These are phyloP conservation scores for Diplosoma virens DNA, from an alignment of 23 tunicate species.

Conservation along the genomic window DNA sequence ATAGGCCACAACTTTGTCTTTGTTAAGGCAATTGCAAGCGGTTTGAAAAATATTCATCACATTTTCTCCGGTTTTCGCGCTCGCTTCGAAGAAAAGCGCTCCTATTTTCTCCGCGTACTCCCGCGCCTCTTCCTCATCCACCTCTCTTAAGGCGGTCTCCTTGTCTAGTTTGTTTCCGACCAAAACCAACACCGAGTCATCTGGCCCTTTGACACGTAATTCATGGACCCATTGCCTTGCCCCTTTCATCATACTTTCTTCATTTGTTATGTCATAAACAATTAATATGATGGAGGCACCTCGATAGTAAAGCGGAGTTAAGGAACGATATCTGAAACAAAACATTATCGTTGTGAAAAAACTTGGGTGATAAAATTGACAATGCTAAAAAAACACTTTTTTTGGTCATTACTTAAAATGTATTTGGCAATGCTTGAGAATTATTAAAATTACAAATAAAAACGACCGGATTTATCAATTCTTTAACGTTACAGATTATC, in stretches of 20 bases:
- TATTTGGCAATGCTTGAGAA: too few relatives aligned
- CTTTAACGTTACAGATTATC: too few relatives aligned
- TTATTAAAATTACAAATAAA: too few relatives aligned
- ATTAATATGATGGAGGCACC: slow-evolving; percentile 39
- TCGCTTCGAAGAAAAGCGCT: slow-evolving; percentile 32
- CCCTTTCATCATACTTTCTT: background rate
- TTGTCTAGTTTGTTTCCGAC: slow-evolving; percentile 48
- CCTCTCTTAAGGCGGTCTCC: slow-evolving; percentile 11
- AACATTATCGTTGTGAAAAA: too few relatives aligned
- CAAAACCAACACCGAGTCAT: slow-evolving; percentile 20
- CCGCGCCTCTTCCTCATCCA: slow-evolving; percentile 11
- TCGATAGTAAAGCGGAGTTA: slow-evolving; percentile 38
- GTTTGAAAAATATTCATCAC: slow-evolving; percentile 6
- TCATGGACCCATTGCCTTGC: slow-evolving; percentile 31
- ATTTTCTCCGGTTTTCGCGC: slow-evolving; percentile 47
- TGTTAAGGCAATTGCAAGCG: background rate
- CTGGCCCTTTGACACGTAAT: slow-evolving; percentile 33
- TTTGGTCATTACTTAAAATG: too few relatives aligned
- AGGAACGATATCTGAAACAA: slow-evolving; percentile 30
- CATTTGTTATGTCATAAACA: slow-evolving; percentile 37
- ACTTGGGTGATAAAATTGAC: too few relatives aligned
- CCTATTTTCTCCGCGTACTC: slow-evolving; percentile 23
- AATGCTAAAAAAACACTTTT: too few relatives aligned
- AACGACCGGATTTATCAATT: too few relatives aligned
- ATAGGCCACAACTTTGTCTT: background rate